These are phyloP conservation scores for Naso thynnoides DNA, from an alignment of 2,797 vertebrate species.

Conservation along the genomic window DNA sequence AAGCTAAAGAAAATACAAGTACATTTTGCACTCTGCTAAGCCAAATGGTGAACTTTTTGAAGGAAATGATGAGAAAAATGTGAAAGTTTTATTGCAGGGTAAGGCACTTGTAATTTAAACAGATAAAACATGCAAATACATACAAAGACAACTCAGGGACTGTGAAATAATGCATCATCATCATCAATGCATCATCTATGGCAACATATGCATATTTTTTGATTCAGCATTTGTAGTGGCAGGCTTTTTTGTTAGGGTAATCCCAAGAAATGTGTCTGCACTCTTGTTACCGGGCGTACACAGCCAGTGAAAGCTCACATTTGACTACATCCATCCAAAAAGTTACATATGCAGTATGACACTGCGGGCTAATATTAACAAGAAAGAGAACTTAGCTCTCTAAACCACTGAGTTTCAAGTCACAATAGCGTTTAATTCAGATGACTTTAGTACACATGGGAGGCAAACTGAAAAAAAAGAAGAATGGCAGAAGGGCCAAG, in stretches of 20 bases:
- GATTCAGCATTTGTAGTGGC: not conserved
- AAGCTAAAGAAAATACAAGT: conserved; percentile 29
- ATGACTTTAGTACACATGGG: conserved; percentile 45
- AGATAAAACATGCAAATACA: conserved; percentile 9
- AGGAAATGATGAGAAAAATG: conserved; percentile 11
- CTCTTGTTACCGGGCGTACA: not conserved
- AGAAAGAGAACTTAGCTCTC: conserved; percentile 6
- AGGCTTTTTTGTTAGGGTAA: conserved; percentile 7
- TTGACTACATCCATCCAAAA: conserved; percentile 16
- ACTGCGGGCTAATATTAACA: conserved; percentile 14
- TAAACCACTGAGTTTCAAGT: conserved; percentile 16
- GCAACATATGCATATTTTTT: conserved; percentile 8
- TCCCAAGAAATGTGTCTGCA: conserved; percentile 2
- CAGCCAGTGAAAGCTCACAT: conserved; percentile 17
- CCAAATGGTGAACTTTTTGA: conserved; percentile 10
- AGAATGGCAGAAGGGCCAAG: conserved; percentile 67
- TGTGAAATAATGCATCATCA: too few relatives aligned
- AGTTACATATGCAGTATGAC: conserved; percentile 1
- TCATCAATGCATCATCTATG: not conserved
- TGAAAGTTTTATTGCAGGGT: not conserved
- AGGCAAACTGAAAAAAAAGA: conserved; percentile 38
- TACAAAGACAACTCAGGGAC: not conserved
- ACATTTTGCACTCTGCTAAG: conserved; percentile 27
- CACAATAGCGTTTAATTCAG: conserved; percentile 30
- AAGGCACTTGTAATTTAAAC: conserved; percentile 2